A percentile compares a stretch with the other conserved stretches of the same genome.
Conservation (phyloP, 1,140 invertebrate genomes). For the Diabrotica virgifera region DNA sequence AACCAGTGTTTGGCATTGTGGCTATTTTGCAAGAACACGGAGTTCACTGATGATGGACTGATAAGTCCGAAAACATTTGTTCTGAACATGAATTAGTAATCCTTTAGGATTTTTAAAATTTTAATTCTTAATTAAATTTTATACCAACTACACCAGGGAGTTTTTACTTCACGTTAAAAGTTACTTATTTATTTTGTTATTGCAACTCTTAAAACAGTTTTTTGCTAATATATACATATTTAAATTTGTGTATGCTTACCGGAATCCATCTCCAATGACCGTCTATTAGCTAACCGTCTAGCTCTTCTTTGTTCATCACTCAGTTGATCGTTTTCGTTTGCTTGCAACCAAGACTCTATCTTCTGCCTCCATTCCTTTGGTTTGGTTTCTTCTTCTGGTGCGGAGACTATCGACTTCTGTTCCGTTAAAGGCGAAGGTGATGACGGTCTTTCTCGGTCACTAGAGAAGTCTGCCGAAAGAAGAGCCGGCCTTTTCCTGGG, state of each 20-base stretch:
- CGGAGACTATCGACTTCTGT: slow-evolving; percentile 41
- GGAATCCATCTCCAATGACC: slow-evolving; percentile 77
- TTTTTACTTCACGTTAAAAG: too few relatives aligned
- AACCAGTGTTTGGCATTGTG: too few relatives aligned
- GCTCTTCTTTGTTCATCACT: slow-evolving; percentile 62
- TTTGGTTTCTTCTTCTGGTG: slow-evolving; percentile 53
- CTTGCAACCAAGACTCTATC: slow-evolving; percentile 86
- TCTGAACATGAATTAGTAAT: too few relatives aligned
- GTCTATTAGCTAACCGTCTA: slow-evolving; percentile 63
- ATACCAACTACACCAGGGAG: too few relatives aligned
- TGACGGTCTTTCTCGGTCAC: slow-evolving; percentile 68
- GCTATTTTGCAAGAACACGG: too few relatives aligned
- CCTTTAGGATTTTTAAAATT: too few relatives aligned
- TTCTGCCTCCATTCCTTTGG: slow-evolving; percentile 79
- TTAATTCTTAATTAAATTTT: too few relatives aligned
- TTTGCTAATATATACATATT: not conserved
- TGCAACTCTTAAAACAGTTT: not conserved
- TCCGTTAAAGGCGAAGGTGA: slow-evolving; percentile 65
- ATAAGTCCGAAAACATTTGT: too few relatives aligned
- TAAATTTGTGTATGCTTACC: slow-evolving; percentile 50
- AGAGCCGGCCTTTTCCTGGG: slow-evolving; percentile 65
- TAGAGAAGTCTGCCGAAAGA: slow-evolving; percentile 65
- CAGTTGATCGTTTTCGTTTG: slow-evolving; percentile 76
- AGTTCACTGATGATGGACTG: too few relatives aligned
- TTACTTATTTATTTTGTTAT: too few relatives aligned